A percentile compares a stretch with the other conserved stretches of the same genome.
These are phyloP conservation scores for human DNA, from an alignment of 2,113 vertebrate species.

Conservation along the genomic window DNA sequence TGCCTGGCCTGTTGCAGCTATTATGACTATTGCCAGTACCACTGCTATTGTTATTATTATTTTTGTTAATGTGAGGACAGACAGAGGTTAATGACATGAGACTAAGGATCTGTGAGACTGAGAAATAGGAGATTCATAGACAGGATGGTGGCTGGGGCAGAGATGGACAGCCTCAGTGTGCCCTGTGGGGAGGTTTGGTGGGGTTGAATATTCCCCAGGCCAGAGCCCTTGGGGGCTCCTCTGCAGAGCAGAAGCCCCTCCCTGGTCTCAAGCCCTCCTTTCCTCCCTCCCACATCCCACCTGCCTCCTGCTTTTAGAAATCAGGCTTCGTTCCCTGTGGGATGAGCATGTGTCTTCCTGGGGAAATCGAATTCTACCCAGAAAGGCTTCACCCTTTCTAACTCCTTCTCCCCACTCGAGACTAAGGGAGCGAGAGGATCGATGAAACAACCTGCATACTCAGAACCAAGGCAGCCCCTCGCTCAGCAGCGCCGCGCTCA, in stretches of 20 bases:
- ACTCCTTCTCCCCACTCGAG: not conserved
- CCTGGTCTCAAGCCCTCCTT: not conserved
- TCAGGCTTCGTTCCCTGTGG: not conserved
- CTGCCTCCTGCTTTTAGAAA: not conserved
- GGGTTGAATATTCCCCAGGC: not conserved
- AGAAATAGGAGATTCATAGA: not conserved
- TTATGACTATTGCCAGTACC: accelerated
- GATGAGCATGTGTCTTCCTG: conserved; percentile 29
- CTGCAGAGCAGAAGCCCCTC: accelerated
- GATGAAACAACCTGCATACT: conserved; percentile 64
- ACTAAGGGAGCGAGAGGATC: conserved; percentile 62
- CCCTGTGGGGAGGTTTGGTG: not conserved
- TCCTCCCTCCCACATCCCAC: too few relatives aligned
- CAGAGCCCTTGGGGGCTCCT: not conserved
- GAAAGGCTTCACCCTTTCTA: conserved; percentile 64
- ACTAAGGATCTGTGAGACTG: not conserved
- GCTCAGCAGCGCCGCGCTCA: accelerated
- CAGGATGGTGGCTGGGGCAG: not conserved
- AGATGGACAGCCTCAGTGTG: not conserved
- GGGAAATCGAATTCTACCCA: conserved; percentile 73
- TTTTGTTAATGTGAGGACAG: not conserved
- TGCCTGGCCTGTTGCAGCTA: not conserved
- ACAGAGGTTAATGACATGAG: not conserved
- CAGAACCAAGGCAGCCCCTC: not conserved
- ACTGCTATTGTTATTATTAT: not conserved